Percentiles rank a stretch among this genome's conserved stretches.
These are phyloP conservation scores for Microctenopoma stevenorrisi DNA, from an alignment of 2,797 vertebrate genomes.

Conservation along the genomic window DNA sequence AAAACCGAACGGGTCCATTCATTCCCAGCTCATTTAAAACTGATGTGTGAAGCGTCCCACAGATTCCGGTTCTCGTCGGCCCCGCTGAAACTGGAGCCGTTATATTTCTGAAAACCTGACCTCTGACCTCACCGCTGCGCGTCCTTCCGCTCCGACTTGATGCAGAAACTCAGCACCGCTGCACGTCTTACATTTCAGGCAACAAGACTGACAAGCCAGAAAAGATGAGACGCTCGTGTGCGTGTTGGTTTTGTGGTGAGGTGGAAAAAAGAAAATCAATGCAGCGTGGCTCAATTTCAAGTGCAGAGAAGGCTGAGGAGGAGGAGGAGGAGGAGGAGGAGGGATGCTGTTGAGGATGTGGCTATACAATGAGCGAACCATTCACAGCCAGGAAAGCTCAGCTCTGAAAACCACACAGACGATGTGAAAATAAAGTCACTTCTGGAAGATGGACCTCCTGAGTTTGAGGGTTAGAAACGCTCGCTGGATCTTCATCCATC, in stretches of 20 bases:
- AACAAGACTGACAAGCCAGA: conserved; percentile 42
- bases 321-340: conserved; percentile 55
- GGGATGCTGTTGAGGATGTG: conserved; percentile 68
- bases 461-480: not conserved
- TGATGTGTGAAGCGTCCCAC: not conserved
- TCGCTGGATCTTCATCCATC: not conserved
- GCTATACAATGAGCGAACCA: conserved; percentile 61
- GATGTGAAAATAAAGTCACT: conserved; percentile 2
- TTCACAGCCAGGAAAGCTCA: conserved; percentile 44
- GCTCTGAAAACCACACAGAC: conserved; percentile 10
- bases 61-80: not conserved
- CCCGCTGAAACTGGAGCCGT: conserved; percentile 12
- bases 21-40: conserved; percentile 20
- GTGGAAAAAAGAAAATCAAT: conserved; percentile 60
- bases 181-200: conserved; percentile 54
- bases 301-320: conserved; percentile 25
- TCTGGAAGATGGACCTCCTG: conserved; percentile 5
- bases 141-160: conserved; percentile 44
- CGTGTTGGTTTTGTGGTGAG: conserved; percentile 49
- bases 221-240: conserved; percentile 42
- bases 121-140: conserved; percentile 36
- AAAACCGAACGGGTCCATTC: conserved; percentile 7
- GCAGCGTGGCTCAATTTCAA: conserved; percentile 60
- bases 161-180: conserved; percentile 30
- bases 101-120: conserved; percentile 26